Evolutionary conservation across 2,888 invertebrate species (phyloP), one percentile per base, ranked within the genome.

Genomic region (Atherix ibis): DNA sequence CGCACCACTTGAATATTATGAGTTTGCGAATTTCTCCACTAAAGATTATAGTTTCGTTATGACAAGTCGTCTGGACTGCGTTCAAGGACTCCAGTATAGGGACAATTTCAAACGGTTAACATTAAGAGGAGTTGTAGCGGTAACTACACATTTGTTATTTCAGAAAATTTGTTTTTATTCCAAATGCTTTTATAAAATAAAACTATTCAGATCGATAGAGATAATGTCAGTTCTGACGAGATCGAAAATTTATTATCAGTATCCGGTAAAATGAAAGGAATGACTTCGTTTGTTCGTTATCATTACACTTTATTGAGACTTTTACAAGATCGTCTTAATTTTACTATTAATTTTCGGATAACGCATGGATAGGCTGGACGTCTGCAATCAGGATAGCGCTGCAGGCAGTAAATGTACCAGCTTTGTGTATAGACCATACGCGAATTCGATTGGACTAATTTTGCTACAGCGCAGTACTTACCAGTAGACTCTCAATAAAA

Each of bases 351-450:
- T 14, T 59, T 51, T 43, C 53, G 58, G 4, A 53, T 56, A 34
- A 46, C 54, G 3, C 46, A 56, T 3, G 56, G 54, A n/a, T 59
- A 58, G 58, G 52, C 54, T 13, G 57, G 58, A 8, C 45, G 52
- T 18, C 42, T 58, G 34, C 6, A 22, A 22, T 46, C 52, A 4
- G 47, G 47, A 13, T 58, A 48, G 43, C 54, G 58, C n/a, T n/a
- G n/a, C n/a, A n/a, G n/a, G n/a, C n/a, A n/a, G n/a, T n/a, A n/a
- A n/a, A n/a, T n/a, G n/a, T n/a, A n/a, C n/a, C n/a, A n/a, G n/a
- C n/a, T n/a, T n/a, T n/a, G n/a, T n/a, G n/a, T n/a, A n/a, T n/a
- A n/a, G n/a, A n/a, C n/a, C n/a, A n/a, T n/a, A n/a, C n/a, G n/a
- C n/a, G n/a, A n/a, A n/a, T n/a, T n/a, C n/a, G n/a, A n/a, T n/a